Base-by-base conservation (phyloP, 1,140 invertebrate genomes). In the Lethrus apterus region DNA sequence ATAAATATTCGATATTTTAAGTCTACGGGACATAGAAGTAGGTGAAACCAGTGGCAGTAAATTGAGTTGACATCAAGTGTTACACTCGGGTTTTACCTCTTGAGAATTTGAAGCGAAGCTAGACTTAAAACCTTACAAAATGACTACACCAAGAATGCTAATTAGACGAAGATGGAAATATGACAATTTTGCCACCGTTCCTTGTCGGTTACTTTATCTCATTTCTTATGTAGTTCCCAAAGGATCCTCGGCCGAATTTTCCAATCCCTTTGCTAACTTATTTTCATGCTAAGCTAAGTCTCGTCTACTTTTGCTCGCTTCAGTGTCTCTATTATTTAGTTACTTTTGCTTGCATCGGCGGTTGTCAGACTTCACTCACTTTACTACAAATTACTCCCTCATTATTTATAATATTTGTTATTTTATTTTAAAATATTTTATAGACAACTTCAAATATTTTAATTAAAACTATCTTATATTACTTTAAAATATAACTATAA, bases 91-190 rank as follows among this genome's bases (percentile, higher is more conserved):
- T n/a, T n/a, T n/a, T 18, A 7, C 3, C 36, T 14, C 36, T 3
- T 40, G 36, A 21, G 36, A 40, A 10, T 10, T n/a, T 15, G 24
- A 21, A 19, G 36, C 49, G 44, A 31, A 33, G 38, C 40, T 44
- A 38, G 36, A 35, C 33, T 41, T 48, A 26, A n/a, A 44, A 48
- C 35, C 50, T 41, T 26, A 43, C 47, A 48, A 52, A 57, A 57
- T 57, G 55, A 55, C 55, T 55, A 50, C 50, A 55, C 48, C 50
- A 57, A 50, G 57, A 57, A 57, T 57, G 57, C 57, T 59, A 59
- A 59, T 59, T 59, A 59, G 57, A 59, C 52, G 35, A 48, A 57
- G 57, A 59, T 48, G 41, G 55, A 57, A 57, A 50, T 54, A 57
- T 51, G 51, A 55, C 50, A 55, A 57, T 57, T 54, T 59, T 44